Evolutionary conservation across 1,140 invertebrate species (phyloP), one percentile per base, ranked within the genome.

Genomic region (Drosophila novamexicana): DNA sequence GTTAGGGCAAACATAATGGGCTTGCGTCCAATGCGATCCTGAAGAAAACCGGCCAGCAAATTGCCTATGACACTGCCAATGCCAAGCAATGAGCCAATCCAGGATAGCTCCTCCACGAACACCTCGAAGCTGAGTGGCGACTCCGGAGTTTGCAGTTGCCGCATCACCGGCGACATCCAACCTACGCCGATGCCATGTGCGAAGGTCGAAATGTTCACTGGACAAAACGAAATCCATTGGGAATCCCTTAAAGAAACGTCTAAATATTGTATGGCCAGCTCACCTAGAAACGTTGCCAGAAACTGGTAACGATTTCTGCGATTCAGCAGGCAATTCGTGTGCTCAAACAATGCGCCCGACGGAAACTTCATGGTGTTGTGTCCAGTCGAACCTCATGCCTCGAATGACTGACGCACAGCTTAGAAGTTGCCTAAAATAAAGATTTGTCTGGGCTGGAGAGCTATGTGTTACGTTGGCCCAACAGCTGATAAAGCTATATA

Each of bases 121-220:
- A 92, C 62, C 8, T 63, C 57, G 34, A 81, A 89, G 7, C 32
- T 22, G 1, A 93, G 57, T 0, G 93, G 93, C 0, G 91, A 85
- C 1, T 82, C 47, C 0, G 73, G 57, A 0, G 92, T 91, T 64
- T 92, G 92, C 5, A 93, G 67, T 0, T 92, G 68, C 16, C 86
- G 76, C 18, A 91, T 88, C 53, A 90, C 92, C 1, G 93, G 93
- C 1, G 92, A 92, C 57, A 93, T 75, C 93, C 93, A 93, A 6
- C 92, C 93, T 7, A 92, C 71, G 47, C 92, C 92, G 16, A 92
- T 79, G 34, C 93, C 93, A 80, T 93, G 92, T 0, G 82, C 81
- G 42, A 93, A 92, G 1, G 93, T 92, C 6, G 92, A 88, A 14
- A 93, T 68, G 34, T 84, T 93, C 3, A 92, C 93, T 93, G 77